These are phyloP conservation scores for Fragum whitleyi DNA, from an alignment of 2,888 invertebrate species.

Conservation along the genomic window DNA sequence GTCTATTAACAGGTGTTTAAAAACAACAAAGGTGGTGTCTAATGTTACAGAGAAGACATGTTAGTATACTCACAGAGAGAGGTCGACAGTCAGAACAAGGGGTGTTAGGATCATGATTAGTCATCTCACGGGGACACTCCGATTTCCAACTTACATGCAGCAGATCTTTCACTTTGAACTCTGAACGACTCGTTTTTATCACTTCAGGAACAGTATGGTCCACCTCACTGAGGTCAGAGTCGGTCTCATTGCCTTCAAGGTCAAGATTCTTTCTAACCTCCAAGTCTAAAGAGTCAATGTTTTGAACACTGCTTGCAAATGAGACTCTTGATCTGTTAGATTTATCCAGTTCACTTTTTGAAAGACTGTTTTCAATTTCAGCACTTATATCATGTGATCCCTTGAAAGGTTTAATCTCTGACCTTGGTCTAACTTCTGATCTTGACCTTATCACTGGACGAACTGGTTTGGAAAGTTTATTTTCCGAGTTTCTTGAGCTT, in stretches of 20 bases:
- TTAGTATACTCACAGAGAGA: slow-evolving; percentile 74
- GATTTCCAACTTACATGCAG: slow-evolving; percentile 80
- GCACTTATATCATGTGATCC: slow-evolving; percentile 57
- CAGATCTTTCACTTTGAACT: slow-evolving; percentile 73
- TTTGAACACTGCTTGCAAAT: background rate
- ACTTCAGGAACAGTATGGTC: slow-evolving; percentile 52
- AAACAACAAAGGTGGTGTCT: too few species aligned
- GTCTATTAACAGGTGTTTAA: too few species aligned
- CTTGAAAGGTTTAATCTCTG: slow-evolving; percentile 49
- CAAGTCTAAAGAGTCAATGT: background rate
- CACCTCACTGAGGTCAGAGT: slow-evolving; percentile 10
- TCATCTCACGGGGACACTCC: slow-evolving; percentile 63
- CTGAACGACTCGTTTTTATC: slow-evolving; percentile 54
- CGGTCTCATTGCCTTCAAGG: slow-evolving; percentile 4
- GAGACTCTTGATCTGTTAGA: slow-evolving; percentile 9
- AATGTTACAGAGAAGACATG: slow-evolving; percentile 4
- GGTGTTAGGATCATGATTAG: slow-evolving; percentile 59
- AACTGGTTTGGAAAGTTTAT: slow-evolving; percentile 14
- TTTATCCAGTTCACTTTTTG: background rate
- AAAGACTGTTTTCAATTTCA: slow-evolving; percentile 36
- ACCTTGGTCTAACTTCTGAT: slow-evolving; percentile 51
- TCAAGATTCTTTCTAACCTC: background rate
- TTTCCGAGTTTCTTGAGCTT: background rate
- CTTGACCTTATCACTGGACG: slow-evolving; percentile 54
- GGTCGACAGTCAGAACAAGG: slow-evolving; percentile 74